These are phyloP conservation scores for Tupiocoris notatus DNA, from an alignment of 2,888 invertebrate genomes.

Conservation along the genomic window DNA sequence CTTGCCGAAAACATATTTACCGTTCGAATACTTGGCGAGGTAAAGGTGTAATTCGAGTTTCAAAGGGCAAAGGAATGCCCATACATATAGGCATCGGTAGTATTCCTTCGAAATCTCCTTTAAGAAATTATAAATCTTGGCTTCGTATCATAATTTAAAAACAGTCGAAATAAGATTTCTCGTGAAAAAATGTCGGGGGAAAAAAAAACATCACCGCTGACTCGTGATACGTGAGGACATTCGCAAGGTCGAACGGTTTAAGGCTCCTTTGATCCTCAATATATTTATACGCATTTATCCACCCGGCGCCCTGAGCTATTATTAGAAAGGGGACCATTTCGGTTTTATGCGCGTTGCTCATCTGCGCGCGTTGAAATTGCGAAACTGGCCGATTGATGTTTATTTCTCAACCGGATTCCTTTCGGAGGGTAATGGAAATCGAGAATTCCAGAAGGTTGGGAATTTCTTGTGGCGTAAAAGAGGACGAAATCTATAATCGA, in stretches of 20 bases:
- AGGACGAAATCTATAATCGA: too few species aligned
- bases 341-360: slow-evolving; percentile 2
- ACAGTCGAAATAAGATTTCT: too few species aligned
- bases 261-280: slow-evolving; percentile 35
- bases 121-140: too few species aligned
- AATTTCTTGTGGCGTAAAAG: too few species aligned
- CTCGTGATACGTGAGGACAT: not conserved
- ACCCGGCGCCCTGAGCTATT: slow-evolving; percentile 18
- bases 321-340: slow-evolving; percentile 20
- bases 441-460: too few species aligned
- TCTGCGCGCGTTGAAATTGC: not conserved
- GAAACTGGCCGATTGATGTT: not conserved
- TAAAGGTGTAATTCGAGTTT: too few species aligned
- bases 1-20: too few species aligned
- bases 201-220: not conserved
- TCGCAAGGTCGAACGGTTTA: slow-evolving; percentile 35
- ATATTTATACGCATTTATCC: slow-evolving; percentile 28
- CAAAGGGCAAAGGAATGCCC: too few species aligned
- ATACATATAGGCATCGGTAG: too few species aligned
- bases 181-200: not conserved
- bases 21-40: too few species aligned
- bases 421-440: not conserved
- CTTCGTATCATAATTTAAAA: too few species aligned
- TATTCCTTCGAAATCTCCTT: too few species aligned
- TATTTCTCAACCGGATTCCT: not conserved